Evolutionary conservation across 2,113 vertebrate genomes (phyloP).

Genomic region (Euleptes europaea): DNA sequence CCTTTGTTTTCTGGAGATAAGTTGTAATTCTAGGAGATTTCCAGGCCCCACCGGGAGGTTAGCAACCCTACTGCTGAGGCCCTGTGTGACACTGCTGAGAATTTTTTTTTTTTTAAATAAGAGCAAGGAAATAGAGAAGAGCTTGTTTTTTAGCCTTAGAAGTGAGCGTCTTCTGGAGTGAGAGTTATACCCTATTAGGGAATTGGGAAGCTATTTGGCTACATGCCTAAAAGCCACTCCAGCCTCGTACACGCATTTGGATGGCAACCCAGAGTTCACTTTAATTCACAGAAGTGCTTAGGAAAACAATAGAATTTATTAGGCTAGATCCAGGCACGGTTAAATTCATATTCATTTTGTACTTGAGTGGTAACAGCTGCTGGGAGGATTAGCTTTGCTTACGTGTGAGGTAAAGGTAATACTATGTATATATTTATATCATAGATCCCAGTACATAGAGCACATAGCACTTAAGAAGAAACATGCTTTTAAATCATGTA

Average conservation of each 20-base stretch:
- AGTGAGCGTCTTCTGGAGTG: constrained; percentile 48
- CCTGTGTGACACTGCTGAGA: too few relatives aligned
- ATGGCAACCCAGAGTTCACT: constrained; percentile 64
- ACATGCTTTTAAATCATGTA: neutral
- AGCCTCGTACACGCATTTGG: constrained; percentile 58
- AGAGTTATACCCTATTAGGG: constrained; percentile 67
- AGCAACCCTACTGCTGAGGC: neutral
- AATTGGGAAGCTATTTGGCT: constrained; percentile 68
- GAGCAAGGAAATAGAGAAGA: constrained; percentile 49
- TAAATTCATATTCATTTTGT: constrained; percentile 66
- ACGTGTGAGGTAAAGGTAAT: constrained; percentile 57
- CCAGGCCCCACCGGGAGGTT: too few relatives aligned
- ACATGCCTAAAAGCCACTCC: constrained; percentile 70
- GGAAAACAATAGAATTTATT: constrained; percentile 61
- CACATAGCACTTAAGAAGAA: constrained; percentile 37
- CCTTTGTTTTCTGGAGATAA: too few relatives aligned
- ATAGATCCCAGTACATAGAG: constrained; percentile 43
- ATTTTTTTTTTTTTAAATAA: constrained; percentile 27
- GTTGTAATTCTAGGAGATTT: too few relatives aligned
- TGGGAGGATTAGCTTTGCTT: constrained; percentile 67
- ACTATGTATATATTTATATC: constrained; percentile 21
- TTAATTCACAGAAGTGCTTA: constrained; percentile 69
- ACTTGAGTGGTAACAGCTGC: constrained; percentile 71
- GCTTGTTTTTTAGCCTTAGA: constrained; percentile 45
- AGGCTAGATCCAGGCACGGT: constrained; percentile 54